phyloP scores from a whole-genome alignment of 2,888 invertebrate genomes.

The Diogma glabrata region DNA sequence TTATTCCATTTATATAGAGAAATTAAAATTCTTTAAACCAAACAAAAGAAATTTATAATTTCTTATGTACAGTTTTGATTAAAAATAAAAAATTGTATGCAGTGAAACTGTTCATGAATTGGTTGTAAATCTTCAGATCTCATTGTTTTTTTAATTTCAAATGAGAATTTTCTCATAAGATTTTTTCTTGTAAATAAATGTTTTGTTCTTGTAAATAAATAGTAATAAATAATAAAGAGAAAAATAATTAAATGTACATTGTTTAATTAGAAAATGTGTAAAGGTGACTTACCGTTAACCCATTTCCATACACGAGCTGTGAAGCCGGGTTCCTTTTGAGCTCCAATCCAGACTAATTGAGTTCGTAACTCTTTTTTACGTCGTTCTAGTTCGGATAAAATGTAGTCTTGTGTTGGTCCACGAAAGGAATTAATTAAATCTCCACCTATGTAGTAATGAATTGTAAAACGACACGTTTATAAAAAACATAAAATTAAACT shows the following conservation, averaged over 20 bases:
- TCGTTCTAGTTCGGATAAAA: constrained; percentile 68
- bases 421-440: constrained; percentile 35
- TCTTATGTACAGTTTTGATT: not conserved
- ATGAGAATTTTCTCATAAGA: constrained; percentile 6
- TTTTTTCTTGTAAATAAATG: too few species aligned
- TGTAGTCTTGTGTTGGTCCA: constrained; percentile 34
- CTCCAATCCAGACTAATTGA: constrained; percentile 84
- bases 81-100: not conserved
- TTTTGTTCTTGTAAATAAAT: too few species aligned
- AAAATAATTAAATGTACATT: too few species aligned
- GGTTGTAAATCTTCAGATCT: constrained; percentile 8
- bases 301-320: constrained; percentile 80
- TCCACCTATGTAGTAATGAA: constrained; percentile 27
- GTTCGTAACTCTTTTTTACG: constrained; percentile 69
- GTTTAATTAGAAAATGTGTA: too few species aligned
- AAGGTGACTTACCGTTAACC: constrained; percentile 60
- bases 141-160: too few species aligned
- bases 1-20: not conserved
- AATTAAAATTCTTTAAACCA: too few species aligned
- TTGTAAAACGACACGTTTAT: not conserved
- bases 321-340: constrained; percentile 73
- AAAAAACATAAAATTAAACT: constrained; percentile 23
- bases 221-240: too few species aligned
- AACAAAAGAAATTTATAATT: constrained; percentile 4
- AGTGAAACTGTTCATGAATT: constrained; percentile 8